Evolutionary conservation across 2,888 invertebrate genomes (phyloP), one percentile per base, ranked within the genome.

Genomic region (Tethea ocularis): DNA sequence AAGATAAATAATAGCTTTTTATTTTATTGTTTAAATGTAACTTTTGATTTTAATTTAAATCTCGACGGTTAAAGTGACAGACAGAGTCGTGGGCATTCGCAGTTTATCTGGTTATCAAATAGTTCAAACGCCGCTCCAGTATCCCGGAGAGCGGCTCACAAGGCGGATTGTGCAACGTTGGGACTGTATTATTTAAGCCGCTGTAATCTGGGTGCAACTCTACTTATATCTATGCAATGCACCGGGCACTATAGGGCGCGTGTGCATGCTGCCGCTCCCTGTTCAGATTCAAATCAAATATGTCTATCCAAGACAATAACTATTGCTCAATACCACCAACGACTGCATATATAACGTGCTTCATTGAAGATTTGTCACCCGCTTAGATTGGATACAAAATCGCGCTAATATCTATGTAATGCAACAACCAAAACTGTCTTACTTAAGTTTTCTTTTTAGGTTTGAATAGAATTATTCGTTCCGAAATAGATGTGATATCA

Each of bases 141-240:
- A 72, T 78, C 76, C 71, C 76, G 69, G 77, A 74, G 71, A 75
- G 71, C 67, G 54, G 74, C 69, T 74, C 72, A 70, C 70, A 76
- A 75, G 72, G 72, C 58, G 68, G 68, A 82, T 89, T 88, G 84
- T 84, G 85, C 79, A 89, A 86, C 74, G 66, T 66, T 61, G 74
- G 77, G 75, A 72, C 75, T 78, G 81, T 77, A 80, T 53, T 84
- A 81, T 82, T 77, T 80, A 64, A 83, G 75, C 69, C 67, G 74
- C 71, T 77, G 72, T 80, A 80, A 81, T 82, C 79, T 81, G 72
- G 74, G 69, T 68, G 70, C 75, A 71, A 70, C 68, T 61, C 58
- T 64, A 63, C 64, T 68, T 63, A 71, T 61, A 64, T 68, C 66
- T 56, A 65, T 62, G 61, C 64, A 66, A 65, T 62, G 61, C 64